Base-by-base conservation (phyloP, 2,797 vertebrate species). In the Sternarchorhynchus goeldii region DNA sequence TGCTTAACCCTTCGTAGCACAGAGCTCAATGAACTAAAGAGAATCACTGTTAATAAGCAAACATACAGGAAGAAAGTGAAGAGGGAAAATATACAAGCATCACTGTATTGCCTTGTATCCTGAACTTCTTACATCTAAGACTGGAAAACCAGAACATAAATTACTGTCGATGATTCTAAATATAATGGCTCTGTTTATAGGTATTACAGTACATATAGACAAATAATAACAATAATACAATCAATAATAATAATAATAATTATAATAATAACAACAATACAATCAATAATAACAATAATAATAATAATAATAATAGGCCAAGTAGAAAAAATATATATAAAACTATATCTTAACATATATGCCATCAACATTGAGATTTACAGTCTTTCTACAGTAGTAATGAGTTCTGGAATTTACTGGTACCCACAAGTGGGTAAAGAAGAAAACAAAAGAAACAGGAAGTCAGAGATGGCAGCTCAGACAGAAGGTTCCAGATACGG, bases 391-490 rank as follows among this genome's bases (percentile, higher is more conserved):
- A n/a, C 39, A 39, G 57, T 45, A 6, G 14, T 45, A n/a, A 17
- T 53, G 69, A n/a, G 6, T 69, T 5, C 18, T 81, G n/a, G 21
- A 73, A 69, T 67, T 21, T 36, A 77, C 5, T 76, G 79, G 81
- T 84, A 86, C 85, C 80, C 83, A 81, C 53, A 65, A 75, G 25
- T 85, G 72, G 75, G 80, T 39, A 39, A 10, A 14, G 45, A 10
- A 50, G 45, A 50, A 50, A 50, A 73, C 76, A 65, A 67, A 81
- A 81, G 83, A 83, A 88, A 88, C 91, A 92, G 90, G 92, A 92
- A 90, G 82, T 57, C 17, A 17, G 21, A 85, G 78, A 56, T 76
- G 84, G 86, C 36, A 65, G 31, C 56, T 76, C 25, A 50, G 56
- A 70, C 53, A 56, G 64, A 78, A 77, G 63, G 53, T 68, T 79